phyloP scores from a whole-genome alignment of 2,113 vertebrate species.

The Carassius auratus region DNA sequence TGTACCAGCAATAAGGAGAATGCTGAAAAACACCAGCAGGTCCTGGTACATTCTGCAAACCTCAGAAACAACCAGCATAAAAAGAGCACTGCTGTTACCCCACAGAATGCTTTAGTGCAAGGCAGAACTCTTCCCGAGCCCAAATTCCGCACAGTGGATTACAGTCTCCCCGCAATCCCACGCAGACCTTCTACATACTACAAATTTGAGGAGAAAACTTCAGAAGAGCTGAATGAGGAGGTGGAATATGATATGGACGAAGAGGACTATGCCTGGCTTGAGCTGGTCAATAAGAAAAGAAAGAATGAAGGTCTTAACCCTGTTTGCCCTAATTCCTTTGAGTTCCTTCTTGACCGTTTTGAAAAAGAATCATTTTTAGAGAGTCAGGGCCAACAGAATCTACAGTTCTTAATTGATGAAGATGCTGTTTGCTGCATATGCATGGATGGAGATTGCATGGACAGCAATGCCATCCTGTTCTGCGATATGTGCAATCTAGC shows the following conservation, averaged over 20 bases:
- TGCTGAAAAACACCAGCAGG: constrained; percentile 84
- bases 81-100: constrained; percentile 80
- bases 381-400: constrained; percentile 86
- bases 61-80: constrained; percentile 89
- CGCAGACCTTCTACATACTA: constrained; percentile 84
- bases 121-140: constrained; percentile 77
- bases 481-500: constrained; percentile 95
- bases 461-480: constrained; percentile 96
- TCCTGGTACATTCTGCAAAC: constrained; percentile 82
- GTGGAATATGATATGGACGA: constrained; percentile 99
- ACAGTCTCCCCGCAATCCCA: constrained; percentile 90
- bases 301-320: constrained; percentile 86
- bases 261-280: constrained; percentile 96
- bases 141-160: constrained; percentile 90
- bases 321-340: constrained; percentile 92
- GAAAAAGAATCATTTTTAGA: constrained; percentile 94
- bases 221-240: constrained; percentile 93
- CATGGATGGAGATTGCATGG: constrained; percentile 93
- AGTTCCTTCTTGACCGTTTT: constrained; percentile 95
- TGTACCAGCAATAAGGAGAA: constrained; percentile 98
- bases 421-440: constrained; percentile 97
- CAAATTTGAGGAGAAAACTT: constrained; percentile 88
- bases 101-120: constrained; percentile 68
- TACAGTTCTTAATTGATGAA: constrained; percentile 87
- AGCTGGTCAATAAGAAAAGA: constrained; percentile 91